Conservation (phyloP, 1,140 invertebrate genomes). For the Anastatus disparis region DNA sequence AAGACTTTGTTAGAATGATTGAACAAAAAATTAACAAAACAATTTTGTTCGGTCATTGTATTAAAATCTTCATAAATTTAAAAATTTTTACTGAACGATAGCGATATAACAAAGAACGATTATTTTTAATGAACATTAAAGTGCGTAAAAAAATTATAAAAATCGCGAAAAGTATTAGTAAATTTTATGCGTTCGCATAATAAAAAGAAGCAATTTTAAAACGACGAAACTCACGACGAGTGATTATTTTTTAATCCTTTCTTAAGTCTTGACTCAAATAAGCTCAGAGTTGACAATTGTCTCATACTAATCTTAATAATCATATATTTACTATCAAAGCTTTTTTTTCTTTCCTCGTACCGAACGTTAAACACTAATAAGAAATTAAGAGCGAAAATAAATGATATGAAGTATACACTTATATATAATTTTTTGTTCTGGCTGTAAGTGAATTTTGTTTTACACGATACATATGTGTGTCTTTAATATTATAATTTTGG, state of each 20-base stretch:
- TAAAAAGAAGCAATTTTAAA: constrained; percentile 17
- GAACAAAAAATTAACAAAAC: no score
- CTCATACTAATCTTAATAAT: not conserved
- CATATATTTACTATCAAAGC: constrained; percentile 1
- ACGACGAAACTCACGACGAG: constrained; percentile 16
- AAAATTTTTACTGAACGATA: no score
- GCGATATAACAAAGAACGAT: no score
- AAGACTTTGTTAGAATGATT: no score
- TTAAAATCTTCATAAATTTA: no score
- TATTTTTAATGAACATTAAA: no score
- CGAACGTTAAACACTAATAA: not conserved
- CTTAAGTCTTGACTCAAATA: constrained; percentile 18
- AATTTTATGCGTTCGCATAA: not conserved
- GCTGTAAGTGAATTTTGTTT: constrained; percentile 27
- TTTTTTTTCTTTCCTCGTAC: not conserved
- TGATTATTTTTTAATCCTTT: constrained; percentile 28
- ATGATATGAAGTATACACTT: constrained; percentile 15
- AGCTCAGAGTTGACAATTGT: constrained; percentile 1
- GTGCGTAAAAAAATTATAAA: constrained; percentile 15
- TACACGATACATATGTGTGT: not conserved
- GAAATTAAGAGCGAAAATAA: not conserved
- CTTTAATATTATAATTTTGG: constrained; percentile 10
- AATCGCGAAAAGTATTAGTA: constrained; percentile 8
- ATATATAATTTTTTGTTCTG: constrained; percentile 15
- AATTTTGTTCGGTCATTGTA: no score